A percentile compares a stretch with the other conserved stretches of the same genome.
These are phyloP conservation scores for Rallus limicola DNA, from an alignment of 2,113 vertebrate genomes.

Conservation along the genomic window DNA sequence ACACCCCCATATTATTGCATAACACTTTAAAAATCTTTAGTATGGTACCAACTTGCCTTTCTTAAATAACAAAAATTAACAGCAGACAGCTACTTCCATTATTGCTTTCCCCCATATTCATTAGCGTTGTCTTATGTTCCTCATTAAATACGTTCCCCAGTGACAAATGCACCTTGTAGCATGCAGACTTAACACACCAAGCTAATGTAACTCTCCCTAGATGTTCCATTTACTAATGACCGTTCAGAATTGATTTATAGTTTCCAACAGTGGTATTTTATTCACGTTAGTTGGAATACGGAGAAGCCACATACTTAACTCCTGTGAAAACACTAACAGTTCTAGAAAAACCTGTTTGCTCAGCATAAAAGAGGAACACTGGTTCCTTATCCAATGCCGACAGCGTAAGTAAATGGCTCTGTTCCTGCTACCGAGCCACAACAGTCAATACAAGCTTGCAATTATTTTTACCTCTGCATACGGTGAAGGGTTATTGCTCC, in stretches of 20 bases:
- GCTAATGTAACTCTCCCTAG: background rate
- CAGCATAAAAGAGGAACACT: background rate
- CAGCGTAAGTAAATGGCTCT: background rate
- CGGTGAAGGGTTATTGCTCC: background rate
- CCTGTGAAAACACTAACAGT: background rate
- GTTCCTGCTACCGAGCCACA: background rate
- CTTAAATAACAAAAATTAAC: background rate
- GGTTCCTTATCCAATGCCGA: background rate
- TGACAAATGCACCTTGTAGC: background rate
- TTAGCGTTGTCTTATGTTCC: background rate
- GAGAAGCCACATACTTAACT: background rate
- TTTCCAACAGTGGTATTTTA: background rate
- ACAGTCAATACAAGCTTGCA: background rate
- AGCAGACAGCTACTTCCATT: background rate
- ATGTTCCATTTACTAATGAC: background rate
- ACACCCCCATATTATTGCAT: background rate
- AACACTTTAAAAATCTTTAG: background rate
- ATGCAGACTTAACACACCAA: background rate
- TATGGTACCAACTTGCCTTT: background rate
- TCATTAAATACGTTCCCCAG: background rate
- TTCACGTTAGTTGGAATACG: background rate
- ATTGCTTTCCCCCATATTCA: background rate
- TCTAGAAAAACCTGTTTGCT: background rate
- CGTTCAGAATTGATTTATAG: background rate
- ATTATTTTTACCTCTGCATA: background rate